These are phyloP conservation scores for Sesamia nonagrioides DNA, from an alignment of 1,140 invertebrate species.

Conservation along the genomic window DNA sequence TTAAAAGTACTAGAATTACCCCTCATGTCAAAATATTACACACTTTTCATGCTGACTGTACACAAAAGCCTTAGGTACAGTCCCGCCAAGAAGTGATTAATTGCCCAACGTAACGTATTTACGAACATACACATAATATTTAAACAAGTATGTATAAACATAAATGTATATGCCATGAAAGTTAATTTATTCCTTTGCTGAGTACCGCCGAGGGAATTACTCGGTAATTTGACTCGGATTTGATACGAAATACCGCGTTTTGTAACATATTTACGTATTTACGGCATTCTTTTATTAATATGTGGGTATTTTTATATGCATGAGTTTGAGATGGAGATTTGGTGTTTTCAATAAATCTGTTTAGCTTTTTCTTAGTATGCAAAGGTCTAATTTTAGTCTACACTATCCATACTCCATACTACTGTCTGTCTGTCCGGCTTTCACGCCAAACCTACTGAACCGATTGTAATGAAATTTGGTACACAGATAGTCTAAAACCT, in stretches of 20 bases:
- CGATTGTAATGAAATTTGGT: no score
- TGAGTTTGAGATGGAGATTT: background rate
- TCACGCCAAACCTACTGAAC: no score
- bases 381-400: no score
- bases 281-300: background rate
- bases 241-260: constrained; percentile 17
- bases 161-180: background rate
- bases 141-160: background rate
- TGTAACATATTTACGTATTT: constrained; percentile 6
- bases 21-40: background rate
- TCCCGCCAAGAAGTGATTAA: constrained; percentile 26
- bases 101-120: constrained; percentile 25
- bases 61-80: background rate
- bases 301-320: background rate
- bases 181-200: constrained; percentile 36
- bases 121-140: constrained; percentile 3
- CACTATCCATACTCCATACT: no score
- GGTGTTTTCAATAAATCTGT: no score
- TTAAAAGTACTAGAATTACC: no score
- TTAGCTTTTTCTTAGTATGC: no score
- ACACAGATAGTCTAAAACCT: no score
- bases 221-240: constrained; percentile 42
- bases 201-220: constrained; percentile 24
- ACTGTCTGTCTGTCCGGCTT: no score
- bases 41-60: background rate